A percentile compares a stretch with the other conserved stretches of the same genome.
Evolutionary conservation across 2,113 vertebrate genomes (phyloP).

Genomic region (Odontesthes bonariensis): DNA sequence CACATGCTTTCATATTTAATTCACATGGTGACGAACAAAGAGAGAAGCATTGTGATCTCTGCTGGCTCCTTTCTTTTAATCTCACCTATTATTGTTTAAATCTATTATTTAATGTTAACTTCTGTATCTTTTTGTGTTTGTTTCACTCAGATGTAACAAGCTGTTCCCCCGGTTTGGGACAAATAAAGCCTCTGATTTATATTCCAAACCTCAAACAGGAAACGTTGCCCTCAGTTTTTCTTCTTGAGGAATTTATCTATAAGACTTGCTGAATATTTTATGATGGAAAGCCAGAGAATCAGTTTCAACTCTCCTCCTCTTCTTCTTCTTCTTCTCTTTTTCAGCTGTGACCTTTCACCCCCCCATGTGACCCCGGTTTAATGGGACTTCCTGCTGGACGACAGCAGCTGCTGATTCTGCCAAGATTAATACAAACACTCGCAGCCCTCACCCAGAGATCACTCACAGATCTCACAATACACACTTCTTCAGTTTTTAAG

Average conservation of each 20-base stretch:
- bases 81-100: too few relatives aligned
- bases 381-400: conserved; percentile 56
- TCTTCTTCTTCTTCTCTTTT: conserved; percentile 26
- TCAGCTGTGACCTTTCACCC: conserved; percentile 43
- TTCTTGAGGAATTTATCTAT: not conserved
- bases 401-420: conserved; percentile 33
- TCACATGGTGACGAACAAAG: too few relatives aligned
- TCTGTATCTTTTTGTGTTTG: too few relatives aligned
- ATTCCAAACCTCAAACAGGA: too few relatives aligned
- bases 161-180: too few relatives aligned
- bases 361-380: conserved; percentile 17
- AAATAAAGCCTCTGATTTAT: too few relatives aligned
- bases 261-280: not conserved
- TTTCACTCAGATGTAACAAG: too few relatives aligned
- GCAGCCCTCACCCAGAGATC: not conserved
- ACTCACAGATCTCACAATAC: not conserved
- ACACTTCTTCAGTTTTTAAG: not conserved
- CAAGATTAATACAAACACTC: conserved; percentile 53
- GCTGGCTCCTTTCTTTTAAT: too few relatives aligned
- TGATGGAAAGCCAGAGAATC: not conserved
- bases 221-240: too few relatives aligned
- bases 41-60: too few relatives aligned
- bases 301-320: not conserved
- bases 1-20: too few relatives aligned
- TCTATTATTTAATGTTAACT: too few relatives aligned